phyloP scores from a whole-genome alignment of 2,888 invertebrate genomes.

The Meiosimyza platycephala region DNA sequence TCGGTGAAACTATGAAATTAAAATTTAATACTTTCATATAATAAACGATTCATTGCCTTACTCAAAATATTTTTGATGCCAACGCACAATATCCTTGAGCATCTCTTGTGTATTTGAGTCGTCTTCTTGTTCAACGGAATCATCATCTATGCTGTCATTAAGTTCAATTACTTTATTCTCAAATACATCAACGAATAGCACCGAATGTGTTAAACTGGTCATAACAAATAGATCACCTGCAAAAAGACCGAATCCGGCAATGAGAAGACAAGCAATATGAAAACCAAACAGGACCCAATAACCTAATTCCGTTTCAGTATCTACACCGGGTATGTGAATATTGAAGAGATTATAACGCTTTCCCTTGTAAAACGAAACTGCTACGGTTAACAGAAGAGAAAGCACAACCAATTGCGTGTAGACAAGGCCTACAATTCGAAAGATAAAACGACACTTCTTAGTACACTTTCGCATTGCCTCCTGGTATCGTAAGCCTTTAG shows the following conservation, averaged over 20 bases:
- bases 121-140: neutral
- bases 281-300: slow-evolving; percentile 41
- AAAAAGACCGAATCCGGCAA: slow-evolving; percentile 48
- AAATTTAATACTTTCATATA: neutral
- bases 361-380: slow-evolving; percentile 30
- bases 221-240: slow-evolving; percentile 50
- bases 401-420: slow-evolving; percentile 26
- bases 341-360: slow-evolving; percentile 46
- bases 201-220: slow-evolving; percentile 45
- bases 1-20: slow-evolving; percentile 42
- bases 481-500: slow-evolving; percentile 30
- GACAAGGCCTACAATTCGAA: slow-evolving; percentile 24
- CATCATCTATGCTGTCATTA: slow-evolving; percentile 37
- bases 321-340: slow-evolving; percentile 49
- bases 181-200: slow-evolving; percentile 48
- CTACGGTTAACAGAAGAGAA: slow-evolving; percentile 29
- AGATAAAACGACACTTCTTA: slow-evolving; percentile 11
- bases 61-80: slow-evolving; percentile 49
- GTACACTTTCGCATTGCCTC: slow-evolving; percentile 35
- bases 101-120: neutral
- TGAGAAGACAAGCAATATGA: slow-evolving; percentile 41
- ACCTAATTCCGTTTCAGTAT: slow-evolving; percentile 44
- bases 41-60: slow-evolving; percentile 8
- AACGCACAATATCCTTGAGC: slow-evolving; percentile 45
- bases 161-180: slow-evolving; percentile 45